A percentile compares a stretch with the other conserved stretches of the same genome.
Evolutionary conservation across 1,140 invertebrate species (phyloP).

Genomic region (Hyposmocoma kahamanoa): DNA sequence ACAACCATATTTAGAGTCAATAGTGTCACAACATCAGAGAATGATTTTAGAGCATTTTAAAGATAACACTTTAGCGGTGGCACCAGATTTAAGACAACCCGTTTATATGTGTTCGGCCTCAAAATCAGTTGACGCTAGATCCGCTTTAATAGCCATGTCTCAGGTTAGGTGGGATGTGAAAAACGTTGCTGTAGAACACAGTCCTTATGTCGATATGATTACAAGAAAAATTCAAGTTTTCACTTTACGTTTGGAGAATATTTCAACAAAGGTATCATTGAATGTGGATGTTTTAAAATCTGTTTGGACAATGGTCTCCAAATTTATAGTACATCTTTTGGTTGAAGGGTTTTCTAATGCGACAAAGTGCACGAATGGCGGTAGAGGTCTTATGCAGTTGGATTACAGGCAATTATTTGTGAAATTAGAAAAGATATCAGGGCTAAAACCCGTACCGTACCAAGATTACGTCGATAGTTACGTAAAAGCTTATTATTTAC

Average conservation of each 20-base stretch:
- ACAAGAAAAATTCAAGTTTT: slow-evolving; percentile 86
- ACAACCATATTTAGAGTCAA: slow-evolving; percentile 85
- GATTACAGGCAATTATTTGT: slow-evolving; percentile 97
- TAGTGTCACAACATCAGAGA: slow-evolving; percentile 78
- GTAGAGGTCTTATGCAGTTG: slow-evolving; percentile 96
- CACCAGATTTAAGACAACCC: slow-evolving; percentile 84
- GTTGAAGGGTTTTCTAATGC: slow-evolving; percentile 95
- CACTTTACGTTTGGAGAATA: slow-evolving; percentile 82
- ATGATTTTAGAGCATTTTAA: slow-evolving; percentile 85
- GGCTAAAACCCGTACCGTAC: slow-evolving; percentile 88
- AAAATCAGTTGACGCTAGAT: slow-evolving; percentile 85
- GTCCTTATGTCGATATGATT: slow-evolving; percentile 88
- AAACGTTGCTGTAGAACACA: slow-evolving; percentile 97
- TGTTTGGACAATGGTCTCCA: slow-evolving; percentile 91
- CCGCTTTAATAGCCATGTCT: slow-evolving; percentile 87
- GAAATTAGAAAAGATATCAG: slow-evolving; percentile 91
- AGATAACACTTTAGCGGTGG: slow-evolving; percentile 81
- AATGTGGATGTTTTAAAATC: slow-evolving; percentile 80
- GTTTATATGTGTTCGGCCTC: slow-evolving; percentile 90
- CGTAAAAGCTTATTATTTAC: slow-evolving; percentile 97
- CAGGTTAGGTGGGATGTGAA: slow-evolving; percentile 97
- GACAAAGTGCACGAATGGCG: slow-evolving; percentile 96
- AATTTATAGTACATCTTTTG: slow-evolving; percentile 87
- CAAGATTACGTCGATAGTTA: slow-evolving; percentile 94
- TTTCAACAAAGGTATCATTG: slow-evolving; percentile 79